Base-by-base conservation (phyloP, 1,140 invertebrate species). In the Drosophila athabasca region DNA sequence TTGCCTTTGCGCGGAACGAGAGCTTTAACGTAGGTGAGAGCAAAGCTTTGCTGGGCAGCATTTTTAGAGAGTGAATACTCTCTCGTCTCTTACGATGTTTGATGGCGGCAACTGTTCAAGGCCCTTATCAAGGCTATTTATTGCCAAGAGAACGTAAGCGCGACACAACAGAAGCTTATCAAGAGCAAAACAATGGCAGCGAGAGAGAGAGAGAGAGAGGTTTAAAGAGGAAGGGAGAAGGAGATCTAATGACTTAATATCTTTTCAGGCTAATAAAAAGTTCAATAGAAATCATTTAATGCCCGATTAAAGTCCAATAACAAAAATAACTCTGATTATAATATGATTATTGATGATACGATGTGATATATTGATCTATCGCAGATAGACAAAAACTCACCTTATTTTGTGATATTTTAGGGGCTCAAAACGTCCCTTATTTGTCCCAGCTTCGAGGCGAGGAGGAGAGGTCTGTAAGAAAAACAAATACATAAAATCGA, bases 91-190 rank as follows among this genome's bases (percentile, higher is more conserved):
- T n/a, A n/a, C n/a, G n/a, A n/a, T n/a, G 70, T 73, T 74, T 73
- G 68, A 39, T 72, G 60, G 69, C 49, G 53, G 57, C 43, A 44
- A 22, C 29, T 48, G 29, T 35, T 57, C 71, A 74, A 74, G 71
- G 71, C 70, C 48, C 71, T 74, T 74, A 74, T 66, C 71, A 74
- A 74, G 71, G 71, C 71, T 66, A 66, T 43, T 58, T 43, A 17
- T 15, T 24, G 50, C 7, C 7, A 35, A 64, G 44, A 26, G 49
- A 55, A 22, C 3, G 24, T 26, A 26, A 0, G 8, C 31, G 8
- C 3, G 31, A 35, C 2, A 35, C 31, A 35, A 35, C 29, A 52
- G 49, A 17, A 19, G 22, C 58, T 62, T 62, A 74, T 41, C 41
- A 26, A 57, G 19, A n/a, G 54, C 11, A 39, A 39, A 39, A 39